Evolutionary conservation across 35 echinoderm and acorn worm species (phyloP).

Genomic region (Strongylocentrotus purpuratus): DNA sequence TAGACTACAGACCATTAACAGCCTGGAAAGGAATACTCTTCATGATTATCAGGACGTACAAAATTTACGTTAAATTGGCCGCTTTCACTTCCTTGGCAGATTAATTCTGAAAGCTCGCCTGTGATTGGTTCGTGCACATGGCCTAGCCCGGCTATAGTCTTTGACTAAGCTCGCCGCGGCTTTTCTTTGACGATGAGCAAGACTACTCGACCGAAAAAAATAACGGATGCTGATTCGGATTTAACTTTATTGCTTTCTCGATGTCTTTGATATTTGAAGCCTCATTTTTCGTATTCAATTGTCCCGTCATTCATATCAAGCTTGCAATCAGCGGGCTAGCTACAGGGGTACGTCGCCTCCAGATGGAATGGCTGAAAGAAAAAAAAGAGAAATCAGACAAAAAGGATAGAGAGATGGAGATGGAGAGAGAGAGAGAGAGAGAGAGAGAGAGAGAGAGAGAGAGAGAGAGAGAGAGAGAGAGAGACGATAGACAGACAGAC

Average conservation of each 20-base stretch:
- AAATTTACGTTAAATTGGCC: not conserved
- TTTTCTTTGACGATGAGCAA: not conserved
- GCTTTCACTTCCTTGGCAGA: not conserved
- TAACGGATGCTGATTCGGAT: not conserved
- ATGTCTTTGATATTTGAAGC: not conserved
- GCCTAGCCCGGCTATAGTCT: not conserved
- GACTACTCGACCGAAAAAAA: not conserved
- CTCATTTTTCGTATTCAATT: not conserved
- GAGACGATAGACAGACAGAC: too few relatives aligned
- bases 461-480: too few relatives aligned
- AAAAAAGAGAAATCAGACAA: too few relatives aligned
- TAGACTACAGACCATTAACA: not conserved
- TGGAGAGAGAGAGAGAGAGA: too few relatives aligned
- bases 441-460: too few relatives aligned
- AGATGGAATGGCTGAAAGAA: too few relatives aligned
- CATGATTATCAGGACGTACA: not conserved
- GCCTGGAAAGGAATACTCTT: not conserved
- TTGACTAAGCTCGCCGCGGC: not conserved
- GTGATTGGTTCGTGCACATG: not conserved
- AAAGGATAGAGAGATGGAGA: too few relatives aligned
- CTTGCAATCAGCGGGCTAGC: not conserved
- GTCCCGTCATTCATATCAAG: not conserved
- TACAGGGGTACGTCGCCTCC: too few relatives aligned
- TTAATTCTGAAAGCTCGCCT: not conserved
- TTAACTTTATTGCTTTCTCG: not conserved